Evolutionary conservation across 2,113 vertebrate genomes (phyloP).

Genomic region (Hippocampus abdominalis): DNA sequence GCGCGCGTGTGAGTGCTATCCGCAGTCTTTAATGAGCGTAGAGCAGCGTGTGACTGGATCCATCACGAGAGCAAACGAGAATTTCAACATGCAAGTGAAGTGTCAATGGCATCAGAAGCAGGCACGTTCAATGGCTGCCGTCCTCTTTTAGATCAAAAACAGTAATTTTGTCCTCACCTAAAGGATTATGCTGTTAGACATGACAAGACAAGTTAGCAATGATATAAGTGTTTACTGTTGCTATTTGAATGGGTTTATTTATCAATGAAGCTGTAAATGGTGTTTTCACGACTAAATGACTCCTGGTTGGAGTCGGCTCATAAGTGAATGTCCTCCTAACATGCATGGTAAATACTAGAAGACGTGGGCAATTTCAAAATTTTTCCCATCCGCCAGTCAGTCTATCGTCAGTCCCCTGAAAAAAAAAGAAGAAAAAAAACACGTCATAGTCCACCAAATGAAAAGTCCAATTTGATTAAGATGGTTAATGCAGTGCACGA

Average conservation of each 20-base stretch:
- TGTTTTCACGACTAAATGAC: background rate
- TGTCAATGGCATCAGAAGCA: background rate
- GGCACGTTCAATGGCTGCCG: background rate
- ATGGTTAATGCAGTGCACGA: no score
- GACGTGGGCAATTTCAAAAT: no score
- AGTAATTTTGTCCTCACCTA: background rate
- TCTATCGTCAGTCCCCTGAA: no score
- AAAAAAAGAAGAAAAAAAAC: no score
- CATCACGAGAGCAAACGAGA: background rate
- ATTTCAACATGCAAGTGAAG: background rate
- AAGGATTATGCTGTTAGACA: background rate
- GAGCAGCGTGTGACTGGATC: constrained; percentile 1
- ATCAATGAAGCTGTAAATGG: background rate
- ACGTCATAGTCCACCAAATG: no score
- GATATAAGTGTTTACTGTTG: background rate
- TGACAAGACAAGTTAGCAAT: background rate
- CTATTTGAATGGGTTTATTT: background rate
- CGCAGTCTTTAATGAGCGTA: background rate
- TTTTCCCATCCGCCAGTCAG: no score
- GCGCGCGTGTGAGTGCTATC: background rate
- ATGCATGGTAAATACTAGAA: background rate
- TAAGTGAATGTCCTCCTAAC: background rate
- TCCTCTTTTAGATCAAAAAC: background rate
- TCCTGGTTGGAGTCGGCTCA: background rate
- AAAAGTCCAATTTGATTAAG: no score